Evolutionary conservation across 2,113 vertebrate species (phyloP).

Genomic region (Peromyscus leucopus): DNA sequence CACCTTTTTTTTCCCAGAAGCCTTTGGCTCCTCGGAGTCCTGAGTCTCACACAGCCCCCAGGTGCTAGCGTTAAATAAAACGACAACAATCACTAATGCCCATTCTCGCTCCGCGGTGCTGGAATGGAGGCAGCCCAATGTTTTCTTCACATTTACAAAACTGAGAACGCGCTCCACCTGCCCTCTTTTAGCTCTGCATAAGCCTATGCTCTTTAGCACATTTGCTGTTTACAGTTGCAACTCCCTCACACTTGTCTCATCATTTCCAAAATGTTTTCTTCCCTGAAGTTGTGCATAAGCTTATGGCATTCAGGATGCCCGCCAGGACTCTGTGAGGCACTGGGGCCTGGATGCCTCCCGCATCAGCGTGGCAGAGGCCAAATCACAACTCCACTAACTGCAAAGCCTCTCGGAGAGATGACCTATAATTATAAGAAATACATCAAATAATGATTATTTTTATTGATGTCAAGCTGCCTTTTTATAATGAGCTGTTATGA

Average conservation of each 20-base stretch:
- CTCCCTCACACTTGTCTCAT: slow-evolving; percentile 79
- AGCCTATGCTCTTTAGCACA: slow-evolving; percentile 78
- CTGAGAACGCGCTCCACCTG: slow-evolving; percentile 81
- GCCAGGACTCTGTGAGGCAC: slow-evolving; percentile 52
- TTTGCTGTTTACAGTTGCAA: slow-evolving; percentile 79
- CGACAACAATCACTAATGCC: slow-evolving; percentile 45
- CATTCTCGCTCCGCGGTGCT: slow-evolving; percentile 13
- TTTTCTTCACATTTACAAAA: slow-evolving; percentile 81
- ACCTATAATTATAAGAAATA: slow-evolving; percentile 77
- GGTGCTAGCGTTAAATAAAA: slow-evolving; percentile 68
- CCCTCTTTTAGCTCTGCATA: slow-evolving; percentile 80
- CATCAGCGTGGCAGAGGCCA: slow-evolving; percentile 58
- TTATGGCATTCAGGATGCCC: slow-evolving; percentile 58
- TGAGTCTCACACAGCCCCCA: slow-evolving; percentile 66
- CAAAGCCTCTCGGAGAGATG: slow-evolving; percentile 48
- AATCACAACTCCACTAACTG: slow-evolving; percentile 59
- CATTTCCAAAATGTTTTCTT: slow-evolving; percentile 83
- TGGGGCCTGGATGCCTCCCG: background rate
- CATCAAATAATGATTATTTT: slow-evolving; percentile 79
- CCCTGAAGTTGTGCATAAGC: slow-evolving; percentile 72
- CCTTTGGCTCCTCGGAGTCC: slow-evolving; percentile 59
- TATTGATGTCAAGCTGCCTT: slow-evolving; percentile 76
- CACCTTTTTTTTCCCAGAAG: slow-evolving; percentile 63
- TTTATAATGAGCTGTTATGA: slow-evolving; percentile 62
- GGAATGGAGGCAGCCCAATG: slow-evolving; percentile 77